phyloP scores from a whole-genome alignment of 64 coral and sea anemone genomes.

The Anthopleura sola region DNA sequence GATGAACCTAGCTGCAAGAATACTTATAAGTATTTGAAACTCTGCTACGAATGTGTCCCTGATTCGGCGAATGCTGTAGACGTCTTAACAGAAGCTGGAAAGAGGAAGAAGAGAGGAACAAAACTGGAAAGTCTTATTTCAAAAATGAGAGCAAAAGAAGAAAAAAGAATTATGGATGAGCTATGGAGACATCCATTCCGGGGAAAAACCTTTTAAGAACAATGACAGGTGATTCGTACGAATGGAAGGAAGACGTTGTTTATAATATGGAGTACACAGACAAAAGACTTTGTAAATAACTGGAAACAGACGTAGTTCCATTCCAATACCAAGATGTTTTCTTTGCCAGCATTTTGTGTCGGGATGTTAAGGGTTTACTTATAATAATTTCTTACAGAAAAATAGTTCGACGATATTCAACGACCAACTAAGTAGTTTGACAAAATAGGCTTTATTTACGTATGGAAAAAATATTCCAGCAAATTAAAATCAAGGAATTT shows the following conservation, averaged over 20 bases:
- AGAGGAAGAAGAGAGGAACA: slow-evolving; percentile 87
- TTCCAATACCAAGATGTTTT: background rate
- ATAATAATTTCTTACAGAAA: slow-evolving; percentile 4
- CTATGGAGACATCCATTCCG: slow-evolving; percentile 77
- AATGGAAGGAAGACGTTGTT: background rate
- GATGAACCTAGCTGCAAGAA: slow-evolving; percentile 96
- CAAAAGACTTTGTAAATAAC: slow-evolving; percentile 20
- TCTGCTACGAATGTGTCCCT: slow-evolving; percentile 95
- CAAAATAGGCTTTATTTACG: background rate
- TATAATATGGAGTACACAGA: background rate
- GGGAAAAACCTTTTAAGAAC: slow-evolving; percentile 1
- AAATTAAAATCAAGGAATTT: background rate
- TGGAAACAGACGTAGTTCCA: background rate
- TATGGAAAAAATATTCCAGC: background rate
- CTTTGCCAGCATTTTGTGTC: background rate
- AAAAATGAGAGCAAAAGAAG: slow-evolving; percentile 72
- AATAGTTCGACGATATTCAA: background rate
- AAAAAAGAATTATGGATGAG: slow-evolving; percentile 65
- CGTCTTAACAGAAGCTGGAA: slow-evolving; percentile 66
- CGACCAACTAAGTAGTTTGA: background rate
- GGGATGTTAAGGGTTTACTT: background rate
- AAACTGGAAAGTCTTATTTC: slow-evolving; percentile 69
- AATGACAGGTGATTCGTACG: background rate
- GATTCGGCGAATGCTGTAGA: slow-evolving; percentile 78
- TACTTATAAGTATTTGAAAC: slow-evolving; percentile 91